phyloP scores from a whole-genome alignment of 2,888 invertebrate genomes.

The Drosophila subquinaria region DNA sequence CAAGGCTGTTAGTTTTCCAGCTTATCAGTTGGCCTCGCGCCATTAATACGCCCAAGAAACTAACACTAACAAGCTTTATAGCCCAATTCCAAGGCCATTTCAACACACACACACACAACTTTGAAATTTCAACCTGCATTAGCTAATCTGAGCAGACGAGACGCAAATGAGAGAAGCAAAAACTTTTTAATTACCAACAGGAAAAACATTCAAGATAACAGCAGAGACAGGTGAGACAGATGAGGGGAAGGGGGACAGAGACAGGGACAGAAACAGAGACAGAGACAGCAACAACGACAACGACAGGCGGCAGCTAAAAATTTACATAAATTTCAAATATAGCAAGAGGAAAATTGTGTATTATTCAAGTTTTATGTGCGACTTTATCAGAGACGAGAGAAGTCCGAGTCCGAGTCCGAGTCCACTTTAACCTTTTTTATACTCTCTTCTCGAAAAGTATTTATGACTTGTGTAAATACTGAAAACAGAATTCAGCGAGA shows the following conservation, averaged over 20 bases:
- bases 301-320: constrained; percentile 45
- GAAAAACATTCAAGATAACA: constrained; percentile 73
- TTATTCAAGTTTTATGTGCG: constrained; percentile 53
- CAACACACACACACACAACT: constrained; percentile 18
- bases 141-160: constrained; percentile 65
- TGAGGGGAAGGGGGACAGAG: neutral
- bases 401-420: constrained; percentile 19
- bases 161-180: constrained; percentile 44
- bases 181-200: constrained; percentile 79
- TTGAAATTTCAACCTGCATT: constrained; percentile 58
- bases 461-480: constrained; percentile 72
- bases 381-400: constrained; percentile 42
- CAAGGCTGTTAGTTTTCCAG: constrained; percentile 15
- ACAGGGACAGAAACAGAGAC: neutral
- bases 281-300: neutral
- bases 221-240: constrained; percentile 7
- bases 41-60: constrained; percentile 33
- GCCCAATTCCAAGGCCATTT: constrained; percentile 47
- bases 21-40: constrained; percentile 42
- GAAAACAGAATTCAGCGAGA: constrained; percentile 23
- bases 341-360: constrained; percentile 57
- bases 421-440: constrained; percentile 57
- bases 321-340: constrained; percentile 76
- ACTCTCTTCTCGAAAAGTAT: constrained; percentile 55
- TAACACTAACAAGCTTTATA: constrained; percentile 44